Conservation (phyloP, 2,888 invertebrate genomes). For the Drosophila borborema region DNA sequence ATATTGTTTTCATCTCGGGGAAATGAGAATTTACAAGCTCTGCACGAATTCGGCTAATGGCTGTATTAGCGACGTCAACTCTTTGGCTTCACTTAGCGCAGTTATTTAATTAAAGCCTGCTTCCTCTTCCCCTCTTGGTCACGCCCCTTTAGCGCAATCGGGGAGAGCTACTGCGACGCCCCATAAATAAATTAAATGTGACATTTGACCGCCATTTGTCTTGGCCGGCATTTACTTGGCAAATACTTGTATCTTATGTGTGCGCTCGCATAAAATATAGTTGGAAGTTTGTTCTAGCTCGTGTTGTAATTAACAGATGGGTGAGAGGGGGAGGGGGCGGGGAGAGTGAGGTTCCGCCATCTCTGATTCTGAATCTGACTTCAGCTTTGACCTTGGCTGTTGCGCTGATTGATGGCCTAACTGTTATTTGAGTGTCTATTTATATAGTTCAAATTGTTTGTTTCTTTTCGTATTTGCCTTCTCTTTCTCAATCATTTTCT, state of each 20-base stretch:
- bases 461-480: conserved; percentile 15
- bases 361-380: conserved; percentile 6
- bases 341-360: not conserved
- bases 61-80: conserved; percentile 69
- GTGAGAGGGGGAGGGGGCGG: not conserved
- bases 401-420: conserved; percentile 74
- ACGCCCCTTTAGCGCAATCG: conserved; percentile 10
- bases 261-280: conserved; percentile 42
- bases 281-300: conserved; percentile 19
- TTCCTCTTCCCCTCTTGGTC: not conserved
- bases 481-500: conserved; percentile 4
- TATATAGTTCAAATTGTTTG: conserved; percentile 30
- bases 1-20: conserved; percentile 13
- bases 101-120: conserved; percentile 73
- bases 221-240: conserved; percentile 54
- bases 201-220: conserved; percentile 80
- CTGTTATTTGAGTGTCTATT: conserved; percentile 71
- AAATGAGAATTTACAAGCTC: conserved; percentile 65
- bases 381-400: conserved; percentile 60
- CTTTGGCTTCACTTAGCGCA: conserved; percentile 70
- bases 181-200: conserved; percentile 79
- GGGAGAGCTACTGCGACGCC: conserved; percentile 4
- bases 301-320: conserved; percentile 63
- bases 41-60: conserved; percentile 65
- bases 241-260: conserved; percentile 59